Percentiles rank a stretch among this genome's conserved stretches.
Evolutionary conservation across 1,140 invertebrate genomes (phyloP).

Genomic region (Diuraphis noxia): DNA sequence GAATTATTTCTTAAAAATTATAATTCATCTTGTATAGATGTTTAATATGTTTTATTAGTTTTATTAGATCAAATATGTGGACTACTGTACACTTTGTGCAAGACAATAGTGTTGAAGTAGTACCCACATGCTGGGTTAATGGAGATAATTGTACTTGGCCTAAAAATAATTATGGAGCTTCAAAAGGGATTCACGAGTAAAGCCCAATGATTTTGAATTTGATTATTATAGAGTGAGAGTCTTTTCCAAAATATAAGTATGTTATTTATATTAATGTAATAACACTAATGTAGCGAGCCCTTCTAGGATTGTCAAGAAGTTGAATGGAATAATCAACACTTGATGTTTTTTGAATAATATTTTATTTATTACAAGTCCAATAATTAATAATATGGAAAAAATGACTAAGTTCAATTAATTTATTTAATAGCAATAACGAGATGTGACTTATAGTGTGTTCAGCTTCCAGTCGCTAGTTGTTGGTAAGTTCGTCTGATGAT

Average conservation of each 20-base stretch:
- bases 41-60: not conserved
- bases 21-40: not conserved
- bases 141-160: not conserved
- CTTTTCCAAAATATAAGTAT: not conserved
- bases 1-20: too few relatives aligned
- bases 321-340: too few relatives aligned
- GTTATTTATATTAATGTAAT: not conserved
- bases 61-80: not conserved
- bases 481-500: too few relatives aligned
- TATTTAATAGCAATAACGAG: too few relatives aligned
- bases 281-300: too few relatives aligned
- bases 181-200: not conserved
- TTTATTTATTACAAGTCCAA: too few relatives aligned
- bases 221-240: not conserved
- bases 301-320: too few relatives aligned
- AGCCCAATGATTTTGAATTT: not conserved
- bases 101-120: not conserved
- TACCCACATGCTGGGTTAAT: not conserved
- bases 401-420: too few relatives aligned
- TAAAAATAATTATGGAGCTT: not conserved
- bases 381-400: too few relatives aligned
- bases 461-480: too few relatives aligned
- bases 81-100: not conserved
- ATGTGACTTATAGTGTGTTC: too few relatives aligned
- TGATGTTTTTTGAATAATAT: too few relatives aligned